Evolutionary conservation across 1,140 invertebrate species (phyloP), one percentile per base, ranked within the genome.

Genomic region (Drosophila suzukii): DNA sequence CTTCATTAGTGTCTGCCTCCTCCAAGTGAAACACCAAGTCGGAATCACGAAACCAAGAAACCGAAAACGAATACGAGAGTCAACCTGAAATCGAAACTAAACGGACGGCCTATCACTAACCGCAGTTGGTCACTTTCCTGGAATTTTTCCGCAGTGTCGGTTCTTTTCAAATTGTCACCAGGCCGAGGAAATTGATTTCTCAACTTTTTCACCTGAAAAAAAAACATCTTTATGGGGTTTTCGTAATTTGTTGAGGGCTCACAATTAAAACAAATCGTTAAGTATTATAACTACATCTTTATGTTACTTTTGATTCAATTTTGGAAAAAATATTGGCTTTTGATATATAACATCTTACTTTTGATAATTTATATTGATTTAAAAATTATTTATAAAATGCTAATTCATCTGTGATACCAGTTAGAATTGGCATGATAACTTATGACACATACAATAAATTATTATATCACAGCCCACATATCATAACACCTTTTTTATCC

Each of bases 81-180:
- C 27, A 39, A 7, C n/a, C 34, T 43, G 20, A 30, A 60, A 38
- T 47, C 27, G 54, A 27, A 17, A 34, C 43, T 17, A 30, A 57
- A 57, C 39, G 13, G 51, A 61, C 13, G 27, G 46, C 54, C 65
- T 76, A 83, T 83, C 83, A 66, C 66, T 70, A 76, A 88, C 83
- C 83, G 83, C 83, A 86, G 83, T 86, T 86, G 83, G 83, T 88
- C 83, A 82, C 71, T 79, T 86, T 86, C 83, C 61, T 68, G 55
- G 82, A 86, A 86, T 38, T 49, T 41, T 38, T 41, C 11, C 11
- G 10, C 20, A 15, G 53, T 15, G 57, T 80, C 81, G 81, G 78
- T 56, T 39, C 51, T 57, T 78, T 81, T 66, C 53, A 78, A 60
- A 30, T 61, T 75, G 56, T 81, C 51, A 60, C 71, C 61, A 38